Percentiles rank a stretch among this genome's conserved stretches.
Conservation (phyloP, 2,797 vertebrate species). For the Triplophysa bombifrons region DNA sequence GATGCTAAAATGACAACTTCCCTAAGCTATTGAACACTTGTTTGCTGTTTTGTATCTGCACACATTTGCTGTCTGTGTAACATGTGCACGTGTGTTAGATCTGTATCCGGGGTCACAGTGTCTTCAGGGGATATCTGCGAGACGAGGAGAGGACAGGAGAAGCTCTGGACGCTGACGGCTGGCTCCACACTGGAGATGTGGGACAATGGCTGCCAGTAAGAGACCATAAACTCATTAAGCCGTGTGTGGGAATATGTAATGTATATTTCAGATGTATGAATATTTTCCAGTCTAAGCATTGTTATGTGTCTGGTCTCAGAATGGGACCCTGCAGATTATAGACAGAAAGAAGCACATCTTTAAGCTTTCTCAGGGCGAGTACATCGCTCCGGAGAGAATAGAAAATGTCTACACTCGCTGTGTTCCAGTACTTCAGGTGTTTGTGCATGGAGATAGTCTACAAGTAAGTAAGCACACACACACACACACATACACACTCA, state of each 20-base stretch:
- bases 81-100: slow-evolving; percentile 64
- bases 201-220: slow-evolving; percentile 81
- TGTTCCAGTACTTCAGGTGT: slow-evolving; percentile 77
- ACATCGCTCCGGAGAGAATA: slow-evolving; percentile 83
- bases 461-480: slow-evolving; percentile 65
- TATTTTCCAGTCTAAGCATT: background rate
- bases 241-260: too few species aligned
- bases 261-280: background rate
- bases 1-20: too few species aligned
- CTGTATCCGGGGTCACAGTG: slow-evolving; percentile 77
- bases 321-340: slow-evolving; percentile 78
- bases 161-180: slow-evolving; percentile 76
- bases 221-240: background rate
- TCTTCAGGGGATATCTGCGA: slow-evolving; percentile 78
- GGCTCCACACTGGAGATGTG: slow-evolving; percentile 82
- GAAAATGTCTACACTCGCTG: slow-evolving; percentile 78
- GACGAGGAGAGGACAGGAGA: slow-evolving; percentile 75
- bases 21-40: background rate
- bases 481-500: background rate
- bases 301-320: slow-evolving; percentile 61
- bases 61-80: too few species aligned
- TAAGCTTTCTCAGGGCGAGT: slow-evolving; percentile 81
- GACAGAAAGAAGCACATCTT: slow-evolving; percentile 85
- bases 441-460: slow-evolving; percentile 81
- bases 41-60: too few species aligned